These are phyloP conservation scores for Hassar affinis DNA, from an alignment of 2,113 vertebrate genomes.

Conservation along the genomic window DNA sequence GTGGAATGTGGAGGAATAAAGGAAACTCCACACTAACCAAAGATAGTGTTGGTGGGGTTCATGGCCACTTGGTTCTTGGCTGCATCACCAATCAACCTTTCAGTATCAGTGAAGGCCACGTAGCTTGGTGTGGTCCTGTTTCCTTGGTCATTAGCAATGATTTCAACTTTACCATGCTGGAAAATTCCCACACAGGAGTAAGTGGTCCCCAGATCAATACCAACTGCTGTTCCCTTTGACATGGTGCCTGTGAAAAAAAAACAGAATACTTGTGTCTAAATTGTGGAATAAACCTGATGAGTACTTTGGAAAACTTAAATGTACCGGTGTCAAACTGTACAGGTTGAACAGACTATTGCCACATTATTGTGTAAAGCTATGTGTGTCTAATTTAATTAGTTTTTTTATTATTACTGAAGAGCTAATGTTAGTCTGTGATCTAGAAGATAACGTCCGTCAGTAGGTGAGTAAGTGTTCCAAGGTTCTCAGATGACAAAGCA, in stretches of 20 bases:
- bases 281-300: neutral
- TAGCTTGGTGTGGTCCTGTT: slow-evolving; percentile 68
- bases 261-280: slow-evolving; percentile 1
- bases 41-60: slow-evolving; percentile 73
- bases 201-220: slow-evolving; percentile 88
- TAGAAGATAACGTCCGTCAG: neutral
- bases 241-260: slow-evolving; percentile 58
- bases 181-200: slow-evolving; percentile 90
- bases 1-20: neutral
- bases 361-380: neutral
- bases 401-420: neutral
- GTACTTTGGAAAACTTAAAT: slow-evolving; percentile 1
- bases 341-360: neutral
- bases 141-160: slow-evolving; percentile 84
- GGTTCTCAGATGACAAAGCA: slow-evolving; percentile 15
- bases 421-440: neutral
- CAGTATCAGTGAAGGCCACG: slow-evolving; percentile 65
- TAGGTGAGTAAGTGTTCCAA: neutral
- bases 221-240: slow-evolving; percentile 82
- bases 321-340: neutral
- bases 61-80: slow-evolving; percentile 66
- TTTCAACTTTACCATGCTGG: slow-evolving; percentile 89
- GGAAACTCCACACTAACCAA: slow-evolving; percentile 52
- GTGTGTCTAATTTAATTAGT: neutral
- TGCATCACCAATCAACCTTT: slow-evolving; percentile 66